Conservation (phyloP, 2,797 vertebrate species). For the Melanotaenia nigrans region DNA sequence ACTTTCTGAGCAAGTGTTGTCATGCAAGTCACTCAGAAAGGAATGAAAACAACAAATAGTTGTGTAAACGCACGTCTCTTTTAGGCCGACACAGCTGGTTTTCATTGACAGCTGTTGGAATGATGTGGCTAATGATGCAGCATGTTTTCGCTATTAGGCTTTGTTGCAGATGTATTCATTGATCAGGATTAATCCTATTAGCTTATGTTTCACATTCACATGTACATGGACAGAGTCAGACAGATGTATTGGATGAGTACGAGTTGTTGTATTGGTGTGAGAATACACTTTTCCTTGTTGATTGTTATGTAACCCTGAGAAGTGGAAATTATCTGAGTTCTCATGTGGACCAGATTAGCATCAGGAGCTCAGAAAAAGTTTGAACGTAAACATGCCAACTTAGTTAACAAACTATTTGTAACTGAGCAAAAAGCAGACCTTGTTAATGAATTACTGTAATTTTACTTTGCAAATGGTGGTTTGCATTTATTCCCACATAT, state of each 20-base stretch:
- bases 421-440: constrained; percentile 16
- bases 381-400: constrained; percentile 40
- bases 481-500: constrained; percentile 51
- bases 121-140: constrained; percentile 45
- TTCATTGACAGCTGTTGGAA: constrained; percentile 37
- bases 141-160: constrained; percentile 33
- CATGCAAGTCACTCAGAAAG: constrained; percentile 4
- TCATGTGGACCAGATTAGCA: constrained; percentile 56
- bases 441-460: constrained; percentile 15
- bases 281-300: constrained; percentile 8
- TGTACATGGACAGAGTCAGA: background rate
- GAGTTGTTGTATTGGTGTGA: background rate
- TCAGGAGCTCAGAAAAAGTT: constrained; percentile 46
- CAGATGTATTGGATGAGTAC: background rate
- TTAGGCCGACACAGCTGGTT: constrained; percentile 4
- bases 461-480: constrained; percentile 43
- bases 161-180: constrained; percentile 44
- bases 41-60: background rate
- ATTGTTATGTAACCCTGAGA: constrained; percentile 44
- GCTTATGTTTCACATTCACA: constrained; percentile 1
- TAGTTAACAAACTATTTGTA: constrained; percentile 17
- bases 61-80: constrained; percentile 1
- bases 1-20: constrained; percentile 1
- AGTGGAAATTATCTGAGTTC: constrained; percentile 43
- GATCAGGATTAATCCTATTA: constrained; percentile 48